Base-by-base conservation (phyloP, 2,888 invertebrate genomes). In the Synanthedon tipuliformis region DNA sequence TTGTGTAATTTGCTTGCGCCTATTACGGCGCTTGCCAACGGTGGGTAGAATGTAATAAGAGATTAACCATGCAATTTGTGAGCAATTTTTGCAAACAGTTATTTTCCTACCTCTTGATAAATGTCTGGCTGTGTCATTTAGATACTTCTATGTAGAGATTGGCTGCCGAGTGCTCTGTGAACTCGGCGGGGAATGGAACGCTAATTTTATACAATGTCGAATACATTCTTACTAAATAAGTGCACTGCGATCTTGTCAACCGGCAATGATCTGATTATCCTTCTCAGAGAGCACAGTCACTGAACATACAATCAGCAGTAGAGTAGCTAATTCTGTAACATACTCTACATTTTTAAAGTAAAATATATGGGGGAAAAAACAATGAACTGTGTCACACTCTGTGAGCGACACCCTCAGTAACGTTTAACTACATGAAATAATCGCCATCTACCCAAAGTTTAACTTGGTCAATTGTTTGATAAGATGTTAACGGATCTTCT, bases 181-280 rank as follows among this genome's bases (percentile, higher is more conserved):
- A n/a, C 15, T 13, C n/a, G 45, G 13, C 15, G 15, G 7, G 45
- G 15, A 45, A 45, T 45, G 15, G 45, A 12, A 45, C 15, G 45
- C 15, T n/a, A 45, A 45, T 45, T 45, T 45, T 45, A 45, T 45
- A 13, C 45, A 45, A 45, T 13, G 45, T 45, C 15, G 45, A 45
- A 15, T 45, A 45, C 13, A 45, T 45, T 45, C 45, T 45, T 45
- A 45, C 64, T 73, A 71, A 81, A 75, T 76, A 76, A 77, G 73
- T 73, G 66, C 69, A 62, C 62, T 60, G 68, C 65, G 67, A 72
- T 64, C 64, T 72, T 57, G 59, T 74, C 71, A 73, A 54, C 72
- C 74, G 75, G 68, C 65, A 77, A 68, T 85, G 74, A 86, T 85
- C 73, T 75, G 69, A 85, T 86, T 86, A 82, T 78, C 71, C 66